These are phyloP conservation scores for Platorchestia sp. DNA, from an alignment of 1,140 invertebrate species.

Conservation along the genomic window DNA sequence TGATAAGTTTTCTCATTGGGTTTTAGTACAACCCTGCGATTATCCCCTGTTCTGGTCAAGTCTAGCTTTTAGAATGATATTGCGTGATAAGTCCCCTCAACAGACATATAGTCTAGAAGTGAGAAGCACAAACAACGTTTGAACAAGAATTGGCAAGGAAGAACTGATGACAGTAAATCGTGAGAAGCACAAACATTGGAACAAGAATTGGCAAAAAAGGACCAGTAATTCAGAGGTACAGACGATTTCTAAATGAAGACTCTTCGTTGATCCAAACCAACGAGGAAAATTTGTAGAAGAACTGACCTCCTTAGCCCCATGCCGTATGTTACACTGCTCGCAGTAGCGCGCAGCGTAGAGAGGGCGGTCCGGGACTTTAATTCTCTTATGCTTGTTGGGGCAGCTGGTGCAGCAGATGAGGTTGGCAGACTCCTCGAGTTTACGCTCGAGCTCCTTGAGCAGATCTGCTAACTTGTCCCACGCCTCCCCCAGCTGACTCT, in stretches of 20 bases:
- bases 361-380: slow-evolving; percentile 82
- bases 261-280: background rate
- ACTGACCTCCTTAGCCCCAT: slow-evolving; percentile 89
- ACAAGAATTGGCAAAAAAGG: background rate
- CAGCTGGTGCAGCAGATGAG: slow-evolving; percentile 93
- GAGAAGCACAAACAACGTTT: no score
- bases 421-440: slow-evolving; percentile 93
- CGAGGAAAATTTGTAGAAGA: background rate
- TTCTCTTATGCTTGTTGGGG: slow-evolving; percentile 87
- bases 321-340: slow-evolving; percentile 88
- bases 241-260: background rate
- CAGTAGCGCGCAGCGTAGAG: slow-evolving; percentile 92
- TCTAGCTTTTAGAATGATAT: no score
- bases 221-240: no score
- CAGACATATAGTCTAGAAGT: no score
- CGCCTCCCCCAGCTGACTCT: slow-evolving; percentile 65
- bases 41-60: no score
- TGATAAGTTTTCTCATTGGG: no score
- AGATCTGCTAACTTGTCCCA: slow-evolving; percentile 66
- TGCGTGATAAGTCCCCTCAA: no score
- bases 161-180: background rate
- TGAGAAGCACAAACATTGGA: no score
- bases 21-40: no score
- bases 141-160: background rate
- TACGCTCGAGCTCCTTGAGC: slow-evolving; percentile 79